Evolutionary conservation across 1,140 invertebrate species (phyloP).

Genomic region (Bilobella aurantiaca): DNA sequence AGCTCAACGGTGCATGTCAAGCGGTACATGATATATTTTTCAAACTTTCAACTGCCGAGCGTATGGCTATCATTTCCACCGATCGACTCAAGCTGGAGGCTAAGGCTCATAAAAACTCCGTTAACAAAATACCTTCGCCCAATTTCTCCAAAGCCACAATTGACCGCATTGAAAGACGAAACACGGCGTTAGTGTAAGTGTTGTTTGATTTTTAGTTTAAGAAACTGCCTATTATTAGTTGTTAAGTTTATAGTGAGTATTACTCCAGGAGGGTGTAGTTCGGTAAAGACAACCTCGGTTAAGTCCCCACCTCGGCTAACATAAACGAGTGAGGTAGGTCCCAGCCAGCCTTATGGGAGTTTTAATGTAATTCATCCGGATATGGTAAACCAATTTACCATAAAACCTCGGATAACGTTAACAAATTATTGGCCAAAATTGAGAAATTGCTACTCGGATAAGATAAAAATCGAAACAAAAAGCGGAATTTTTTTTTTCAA

Average conservation of each 20-base stretch:
- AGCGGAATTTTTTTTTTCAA: too few species aligned
- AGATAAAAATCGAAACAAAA: too few species aligned
- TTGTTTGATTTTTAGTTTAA: constrained; percentile 4
- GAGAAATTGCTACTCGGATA: too few species aligned
- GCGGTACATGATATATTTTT: constrained; percentile 34
- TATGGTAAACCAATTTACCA: too few species aligned
- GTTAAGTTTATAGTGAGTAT: neutral
- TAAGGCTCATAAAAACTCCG: constrained; percentile 14
- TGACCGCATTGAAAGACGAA: constrained; percentile 23
- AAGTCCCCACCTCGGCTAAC: too few species aligned
- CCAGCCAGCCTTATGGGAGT: too few species aligned
- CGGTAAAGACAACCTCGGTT: too few species aligned
- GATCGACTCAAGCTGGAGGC: constrained; percentile 27
- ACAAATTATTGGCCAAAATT: too few species aligned
- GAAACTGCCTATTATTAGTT: neutral
- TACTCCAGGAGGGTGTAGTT: neutral
- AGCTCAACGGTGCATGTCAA: constrained; percentile 28
- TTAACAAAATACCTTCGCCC: too few species aligned
- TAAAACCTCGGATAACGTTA: too few species aligned
- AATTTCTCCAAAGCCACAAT: constrained; percentile 30
- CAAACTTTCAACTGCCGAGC: constrained; percentile 23
- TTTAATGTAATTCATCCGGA: too few species aligned
- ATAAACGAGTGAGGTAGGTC: too few species aligned
- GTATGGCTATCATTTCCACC: constrained; percentile 35
- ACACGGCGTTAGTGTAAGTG: neutral